Evolutionary conservation across 2,113 vertebrate species (phyloP).

Genomic region (Gila orcuttii): DNA sequence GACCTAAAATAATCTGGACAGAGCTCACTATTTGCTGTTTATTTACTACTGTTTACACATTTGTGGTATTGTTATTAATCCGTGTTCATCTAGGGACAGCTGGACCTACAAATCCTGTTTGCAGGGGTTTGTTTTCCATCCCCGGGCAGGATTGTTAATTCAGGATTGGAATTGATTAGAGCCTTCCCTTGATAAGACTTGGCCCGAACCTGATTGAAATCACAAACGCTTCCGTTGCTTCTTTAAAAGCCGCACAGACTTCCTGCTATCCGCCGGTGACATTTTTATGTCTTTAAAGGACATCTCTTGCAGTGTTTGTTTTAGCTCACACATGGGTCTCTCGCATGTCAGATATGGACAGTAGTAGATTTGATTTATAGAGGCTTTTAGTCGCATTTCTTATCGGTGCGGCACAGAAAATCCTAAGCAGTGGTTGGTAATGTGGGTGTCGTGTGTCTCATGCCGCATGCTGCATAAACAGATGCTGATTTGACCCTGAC

Average conservation of each 20-base stretch:
- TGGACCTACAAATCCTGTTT: conserved; percentile 43
- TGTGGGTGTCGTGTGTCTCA: background rate
- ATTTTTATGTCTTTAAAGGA: conserved; percentile 2
- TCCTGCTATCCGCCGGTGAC: background rate
- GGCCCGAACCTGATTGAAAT: conserved; percentile 54
- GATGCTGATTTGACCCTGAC: background rate
- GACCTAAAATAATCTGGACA: background rate
- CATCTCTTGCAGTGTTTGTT: conserved; percentile 3
- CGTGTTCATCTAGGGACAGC: conserved; percentile 39
- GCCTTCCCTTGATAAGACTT: conserved; percentile 1
- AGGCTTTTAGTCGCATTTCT: background rate
- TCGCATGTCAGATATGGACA: background rate
- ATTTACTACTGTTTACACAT: conserved; percentile 27
- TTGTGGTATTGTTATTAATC: conserved; percentile 40
- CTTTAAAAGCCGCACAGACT: background rate
- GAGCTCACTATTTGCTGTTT: conserved; percentile 23
- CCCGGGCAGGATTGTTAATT: conserved; percentile 44
- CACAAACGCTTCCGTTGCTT: conserved; percentile 32
- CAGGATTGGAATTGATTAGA: conserved; percentile 57
- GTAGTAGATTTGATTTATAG: background rate
- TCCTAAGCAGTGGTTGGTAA: background rate
- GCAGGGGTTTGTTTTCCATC: conserved; percentile 45
- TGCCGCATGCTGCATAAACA: background rate
- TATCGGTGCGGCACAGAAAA: conserved; percentile 17
- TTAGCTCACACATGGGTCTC: background rate